Percentiles rank a stretch among this genome's conserved stretches.
phyloP scores from a whole-genome alignment of 2,113 vertebrate species.

The Dendropsophus ebraccatus region DNA sequence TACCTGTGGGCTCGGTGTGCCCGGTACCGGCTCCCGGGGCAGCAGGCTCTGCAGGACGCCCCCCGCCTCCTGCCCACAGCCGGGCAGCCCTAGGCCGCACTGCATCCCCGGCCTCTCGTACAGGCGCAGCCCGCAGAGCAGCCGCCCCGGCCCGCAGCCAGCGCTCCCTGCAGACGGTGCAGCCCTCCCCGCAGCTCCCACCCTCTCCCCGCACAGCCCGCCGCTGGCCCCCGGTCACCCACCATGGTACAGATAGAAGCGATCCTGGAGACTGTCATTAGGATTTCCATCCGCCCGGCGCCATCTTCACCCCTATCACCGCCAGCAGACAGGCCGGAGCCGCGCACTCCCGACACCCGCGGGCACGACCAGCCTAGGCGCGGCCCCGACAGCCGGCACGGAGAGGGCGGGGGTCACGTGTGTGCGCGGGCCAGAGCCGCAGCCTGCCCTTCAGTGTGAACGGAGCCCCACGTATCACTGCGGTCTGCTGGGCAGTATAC shows the following conservation, averaged over 20 bases:
- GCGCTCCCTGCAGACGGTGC: too few relatives aligned
- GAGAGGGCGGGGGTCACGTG: not conserved
- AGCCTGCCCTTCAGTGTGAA: too few relatives aligned
- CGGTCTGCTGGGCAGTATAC: too few relatives aligned
- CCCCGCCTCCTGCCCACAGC: not conserved
- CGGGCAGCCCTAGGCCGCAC: constrained; percentile 6
- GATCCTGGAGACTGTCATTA: constrained; percentile 98
- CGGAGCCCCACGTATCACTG: too few relatives aligned
- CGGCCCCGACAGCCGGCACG: not conserved
- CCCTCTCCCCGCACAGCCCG: not conserved
- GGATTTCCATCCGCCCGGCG: constrained; percentile 97
- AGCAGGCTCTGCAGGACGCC: not conserved
- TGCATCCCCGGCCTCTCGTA: constrained; percentile 23
- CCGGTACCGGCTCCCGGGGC: not conserved
- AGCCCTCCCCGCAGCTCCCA: not conserved
- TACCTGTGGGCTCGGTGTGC: not conserved
- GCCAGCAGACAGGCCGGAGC: constrained; percentile 65
- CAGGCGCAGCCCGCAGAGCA: not conserved
- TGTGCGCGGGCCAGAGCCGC: not conserved
- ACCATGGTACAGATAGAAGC: constrained; percentile 99
- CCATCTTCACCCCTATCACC: constrained; percentile 88
- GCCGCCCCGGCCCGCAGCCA: not conserved
- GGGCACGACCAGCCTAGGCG: constrained; percentile 5
- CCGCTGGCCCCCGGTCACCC: constrained; percentile 64
- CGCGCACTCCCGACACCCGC: constrained; percentile 30